Evolutionary conservation across 2,888 invertebrate species (phyloP).

Genomic region (Andrena dorsata): DNA sequence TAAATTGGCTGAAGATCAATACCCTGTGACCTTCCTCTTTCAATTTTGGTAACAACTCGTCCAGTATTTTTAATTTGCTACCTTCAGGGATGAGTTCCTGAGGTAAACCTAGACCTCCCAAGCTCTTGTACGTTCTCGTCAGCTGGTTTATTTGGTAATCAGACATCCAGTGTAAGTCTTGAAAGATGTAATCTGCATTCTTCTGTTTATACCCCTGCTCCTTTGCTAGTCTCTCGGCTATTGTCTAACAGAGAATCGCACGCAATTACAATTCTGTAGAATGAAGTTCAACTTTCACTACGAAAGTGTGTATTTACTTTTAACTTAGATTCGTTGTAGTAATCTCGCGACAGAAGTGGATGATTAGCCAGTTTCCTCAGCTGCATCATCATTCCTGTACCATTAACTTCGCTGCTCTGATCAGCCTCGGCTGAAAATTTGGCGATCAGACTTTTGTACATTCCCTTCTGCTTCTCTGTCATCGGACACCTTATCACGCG

Average conservation of each 20-base stretch:
- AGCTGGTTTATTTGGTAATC: slow-evolving; percentile 96
- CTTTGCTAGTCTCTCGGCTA: slow-evolving; percentile 90
- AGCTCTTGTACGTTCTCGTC: slow-evolving; percentile 89
- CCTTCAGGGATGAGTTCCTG: slow-evolving; percentile 91
- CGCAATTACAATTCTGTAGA: not conserved
- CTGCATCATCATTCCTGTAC: slow-evolving; percentile 93
- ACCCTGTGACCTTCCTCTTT: slow-evolving; percentile 92
- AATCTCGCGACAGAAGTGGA: slow-evolving; percentile 92
- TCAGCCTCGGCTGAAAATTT: slow-evolving; percentile 80
- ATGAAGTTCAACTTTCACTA: not conserved
- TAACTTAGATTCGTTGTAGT: slow-evolving; percentile 89
- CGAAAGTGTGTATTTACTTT: slow-evolving; percentile 70
- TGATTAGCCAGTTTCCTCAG: slow-evolving; percentile 97
- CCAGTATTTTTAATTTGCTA: slow-evolving; percentile 94
- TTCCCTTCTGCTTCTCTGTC: slow-evolving; percentile 89
- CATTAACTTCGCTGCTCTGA: slow-evolving; percentile 77
- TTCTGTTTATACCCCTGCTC: slow-evolving; percentile 91
- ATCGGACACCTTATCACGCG: slow-evolving; percentile 89
- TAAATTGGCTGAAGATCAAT: slow-evolving; percentile 98
- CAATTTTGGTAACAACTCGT: slow-evolving; percentile 91
- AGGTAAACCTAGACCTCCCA: slow-evolving; percentile 88
- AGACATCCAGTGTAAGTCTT: slow-evolving; percentile 94
- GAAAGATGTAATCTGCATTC: slow-evolving; percentile 92
- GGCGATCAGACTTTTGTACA: slow-evolving; percentile 91
- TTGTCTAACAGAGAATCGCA: slow-evolving; percentile 83